Conservation (phyloP, 2,888 invertebrate species). For the Lithosia quadra region DNA sequence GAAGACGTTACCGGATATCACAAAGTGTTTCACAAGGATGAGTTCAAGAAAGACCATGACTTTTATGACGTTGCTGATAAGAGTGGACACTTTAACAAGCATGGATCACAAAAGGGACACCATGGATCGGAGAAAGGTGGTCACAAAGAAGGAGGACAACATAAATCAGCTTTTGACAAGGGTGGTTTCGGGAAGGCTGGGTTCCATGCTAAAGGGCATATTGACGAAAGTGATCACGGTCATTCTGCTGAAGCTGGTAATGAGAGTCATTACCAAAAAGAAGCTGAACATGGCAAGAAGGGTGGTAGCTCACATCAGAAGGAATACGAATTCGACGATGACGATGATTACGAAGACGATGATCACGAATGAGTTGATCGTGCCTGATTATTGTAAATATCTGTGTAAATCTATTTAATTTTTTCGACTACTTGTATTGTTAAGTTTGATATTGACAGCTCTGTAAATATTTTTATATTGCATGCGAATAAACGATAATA, state of each 20-base stretch:
- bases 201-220: conserved; percentile 86
- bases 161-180: conserved; percentile 84
- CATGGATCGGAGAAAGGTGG: conserved; percentile 86
- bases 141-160: conserved; percentile 85
- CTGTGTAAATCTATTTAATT: conserved; percentile 61
- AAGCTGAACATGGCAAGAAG: conserved; percentile 85
- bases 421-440: conserved; percentile 76
- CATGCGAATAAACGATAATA: conserved; percentile 61
- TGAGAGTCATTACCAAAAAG: conserved; percentile 84
- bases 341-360: conserved; percentile 60
- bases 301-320: conserved; percentile 81
- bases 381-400: conserved; percentile 61
- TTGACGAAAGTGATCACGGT: conserved; percentile 83
- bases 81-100: conserved; percentile 89
- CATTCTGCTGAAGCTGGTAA: conserved; percentile 87
- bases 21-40: conserved; percentile 91
- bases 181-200: conserved; percentile 86
- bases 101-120: conserved; percentile 86
- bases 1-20: conserved; percentile 91
- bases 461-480: conserved; percentile 74
- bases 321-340: conserved; percentile 78
- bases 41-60: conserved; percentile 92
- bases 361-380: conserved; percentile 54
- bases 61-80: conserved; percentile 91
- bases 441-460: conserved; percentile 75